Evolutionary conservation across 2,888 invertebrate genomes (phyloP).

Genomic region (Microplitis manilae): DNA sequence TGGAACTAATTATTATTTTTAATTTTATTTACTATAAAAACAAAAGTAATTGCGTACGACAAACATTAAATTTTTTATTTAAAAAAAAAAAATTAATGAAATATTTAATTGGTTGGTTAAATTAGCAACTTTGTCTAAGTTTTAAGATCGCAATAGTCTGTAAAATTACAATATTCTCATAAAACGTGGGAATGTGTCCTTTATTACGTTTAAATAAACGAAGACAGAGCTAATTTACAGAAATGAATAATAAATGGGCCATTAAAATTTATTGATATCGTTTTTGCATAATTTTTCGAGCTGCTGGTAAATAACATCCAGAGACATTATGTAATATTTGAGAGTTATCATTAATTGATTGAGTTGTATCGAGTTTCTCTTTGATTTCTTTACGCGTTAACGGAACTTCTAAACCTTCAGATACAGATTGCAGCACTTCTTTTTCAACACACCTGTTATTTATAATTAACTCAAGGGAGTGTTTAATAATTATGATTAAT

Average conservation of each 20-base stretch:
- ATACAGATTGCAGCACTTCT: constrained; percentile 72
- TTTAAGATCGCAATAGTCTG: neutral
- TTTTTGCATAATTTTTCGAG: constrained; percentile 73
- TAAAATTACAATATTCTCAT: constrained; percentile 29
- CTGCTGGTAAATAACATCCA: constrained; percentile 73
- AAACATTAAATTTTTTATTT: neutral
- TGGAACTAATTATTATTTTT: neutral
- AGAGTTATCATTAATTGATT: constrained; percentile 57
- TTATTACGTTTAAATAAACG: constrained; percentile 15
- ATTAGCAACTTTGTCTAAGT: constrained; percentile 19
- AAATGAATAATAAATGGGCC: constrained; percentile 8
- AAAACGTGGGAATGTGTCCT: constrained; percentile 35
- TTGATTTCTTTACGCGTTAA: constrained; percentile 66
- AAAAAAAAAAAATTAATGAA: constrained; percentile 17
- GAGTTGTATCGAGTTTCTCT: constrained; percentile 60
- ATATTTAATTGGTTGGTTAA: constrained; percentile 23
- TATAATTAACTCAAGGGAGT: constrained; percentile 2
- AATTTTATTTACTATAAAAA: neutral
- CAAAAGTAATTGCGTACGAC: neutral
- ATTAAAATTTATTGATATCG: constrained; percentile 69
- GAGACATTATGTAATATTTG: constrained; percentile 73
- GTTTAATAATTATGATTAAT: constrained; percentile 17
- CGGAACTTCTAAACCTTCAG: constrained; percentile 70
- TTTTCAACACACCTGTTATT: constrained; percentile 73
- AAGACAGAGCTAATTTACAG: constrained; percentile 1